phyloP scores from a whole-genome alignment of 2,888 invertebrate genomes.

The Eilema griseolum region DNA sequence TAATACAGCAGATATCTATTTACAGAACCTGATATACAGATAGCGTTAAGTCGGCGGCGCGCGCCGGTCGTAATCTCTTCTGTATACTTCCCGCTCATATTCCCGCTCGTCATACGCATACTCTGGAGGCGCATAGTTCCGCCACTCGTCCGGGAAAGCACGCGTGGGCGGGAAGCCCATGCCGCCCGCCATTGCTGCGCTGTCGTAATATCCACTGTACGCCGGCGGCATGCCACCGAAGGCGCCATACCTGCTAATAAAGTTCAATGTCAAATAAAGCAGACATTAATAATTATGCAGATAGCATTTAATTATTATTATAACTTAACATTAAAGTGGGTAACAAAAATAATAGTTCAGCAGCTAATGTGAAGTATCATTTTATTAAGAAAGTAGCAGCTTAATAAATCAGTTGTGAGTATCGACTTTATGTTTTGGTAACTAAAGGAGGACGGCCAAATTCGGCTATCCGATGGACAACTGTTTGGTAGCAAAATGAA shows the following conservation, averaged over 20 bases:
- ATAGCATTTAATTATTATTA: too few relatives aligned
- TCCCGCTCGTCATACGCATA: conserved; percentile 86
- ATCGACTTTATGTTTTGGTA: too few relatives aligned
- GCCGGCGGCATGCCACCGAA: conserved; percentile 83
- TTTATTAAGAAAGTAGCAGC: too few relatives aligned
- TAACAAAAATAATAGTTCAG: too few relatives aligned
- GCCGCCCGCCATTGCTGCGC: conserved; percentile 77
- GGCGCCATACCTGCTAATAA: conserved; percentile 72
- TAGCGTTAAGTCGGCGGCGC: conserved; percentile 86
- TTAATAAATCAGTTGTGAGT: too few relatives aligned
- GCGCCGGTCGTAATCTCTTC: conserved; percentile 89
- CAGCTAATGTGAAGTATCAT: too few relatives aligned
- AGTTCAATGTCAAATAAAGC: neutral
- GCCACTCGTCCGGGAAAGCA: conserved; percentile 83
- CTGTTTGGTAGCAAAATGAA: too few relatives aligned
- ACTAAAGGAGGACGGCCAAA: too few relatives aligned
- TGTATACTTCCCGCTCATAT: conserved; percentile 86
- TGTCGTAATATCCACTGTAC: conserved; percentile 79
- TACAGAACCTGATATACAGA: conserved; percentile 45
- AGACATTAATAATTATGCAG: neutral
- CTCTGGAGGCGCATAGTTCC: conserved; percentile 81
- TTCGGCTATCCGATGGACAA: too few relatives aligned
- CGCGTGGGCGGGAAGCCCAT: conserved; percentile 84
- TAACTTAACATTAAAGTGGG: too few relatives aligned
- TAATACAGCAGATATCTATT: conserved; percentile 75